Evolutionary conservation across 2,797 vertebrate species (phyloP).

Genomic region (Diglossa cyanea): DNA sequence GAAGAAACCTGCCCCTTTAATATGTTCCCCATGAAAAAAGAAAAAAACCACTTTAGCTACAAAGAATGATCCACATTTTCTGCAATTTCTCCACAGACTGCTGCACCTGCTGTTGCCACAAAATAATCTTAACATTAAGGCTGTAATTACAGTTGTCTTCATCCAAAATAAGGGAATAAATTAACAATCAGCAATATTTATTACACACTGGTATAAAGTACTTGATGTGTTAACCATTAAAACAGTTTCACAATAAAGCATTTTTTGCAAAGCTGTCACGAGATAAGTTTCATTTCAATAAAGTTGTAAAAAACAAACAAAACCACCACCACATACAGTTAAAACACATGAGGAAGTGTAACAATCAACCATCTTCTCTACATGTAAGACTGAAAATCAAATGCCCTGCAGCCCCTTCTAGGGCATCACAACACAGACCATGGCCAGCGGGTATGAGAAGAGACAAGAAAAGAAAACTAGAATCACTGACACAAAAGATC

Average conservation of each 20-base stretch:
- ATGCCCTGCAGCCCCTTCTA: neutral
- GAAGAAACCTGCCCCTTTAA: neutral
- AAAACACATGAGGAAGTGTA: accelerated
- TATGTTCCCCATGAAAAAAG: neutral
- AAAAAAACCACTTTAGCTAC: neutral
- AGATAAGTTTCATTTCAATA: neutral
- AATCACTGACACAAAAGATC: neutral
- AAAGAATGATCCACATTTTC: neutral
- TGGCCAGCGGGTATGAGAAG: neutral
- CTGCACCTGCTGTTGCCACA: neutral
- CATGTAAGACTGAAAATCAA: neutral
- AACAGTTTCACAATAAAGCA: neutral
- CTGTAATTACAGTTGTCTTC: neutral
- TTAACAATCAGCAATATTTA: neutral
- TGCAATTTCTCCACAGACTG: neutral
- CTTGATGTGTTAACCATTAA: neutral
- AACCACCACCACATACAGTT: accelerated
- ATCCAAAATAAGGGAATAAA: neutral
- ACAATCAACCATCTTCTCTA: neutral
- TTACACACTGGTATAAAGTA: neutral
- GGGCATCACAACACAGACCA: neutral
- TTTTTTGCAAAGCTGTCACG: neutral
- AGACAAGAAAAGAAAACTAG: neutral
- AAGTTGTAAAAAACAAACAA: neutral
- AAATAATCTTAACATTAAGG: neutral